Conservation (phyloP, 2,797 vertebrate species). For the Mormyrus hasselquistii region DNA sequence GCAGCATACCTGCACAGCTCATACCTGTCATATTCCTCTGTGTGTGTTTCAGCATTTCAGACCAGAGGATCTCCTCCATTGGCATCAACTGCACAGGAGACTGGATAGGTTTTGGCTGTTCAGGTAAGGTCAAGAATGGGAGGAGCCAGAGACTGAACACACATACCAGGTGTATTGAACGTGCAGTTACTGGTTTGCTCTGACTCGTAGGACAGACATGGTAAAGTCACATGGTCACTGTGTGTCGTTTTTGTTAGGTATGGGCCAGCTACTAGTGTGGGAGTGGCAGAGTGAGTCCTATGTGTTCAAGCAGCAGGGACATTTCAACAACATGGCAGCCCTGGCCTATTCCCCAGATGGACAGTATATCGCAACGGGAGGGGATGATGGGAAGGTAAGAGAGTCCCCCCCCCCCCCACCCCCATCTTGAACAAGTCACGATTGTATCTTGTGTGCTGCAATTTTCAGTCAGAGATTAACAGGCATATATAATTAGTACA, state of each 20-base stretch:
- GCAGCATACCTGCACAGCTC: too few species aligned
- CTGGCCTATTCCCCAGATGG: slow-evolving; percentile 90
- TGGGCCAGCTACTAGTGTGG: slow-evolving; percentile 95
- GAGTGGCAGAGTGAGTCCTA: slow-evolving; percentile 99
- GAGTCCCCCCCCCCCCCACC: not conserved
- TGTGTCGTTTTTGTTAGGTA: slow-evolving; percentile 52
- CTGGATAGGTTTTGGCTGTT: slow-evolving; percentile 93
- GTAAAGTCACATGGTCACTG: not conserved
- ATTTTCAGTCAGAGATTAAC: slow-evolving; percentile 69
- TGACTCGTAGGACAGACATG: not conserved
- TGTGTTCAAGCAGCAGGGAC: slow-evolving; percentile 93
- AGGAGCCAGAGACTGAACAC: not conserved
- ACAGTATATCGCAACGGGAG: slow-evolving; percentile 84
- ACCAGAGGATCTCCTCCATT: slow-evolving; percentile 79
- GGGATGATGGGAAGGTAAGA: slow-evolving; percentile 87
- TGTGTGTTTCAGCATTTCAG: slow-evolving; percentile 72
- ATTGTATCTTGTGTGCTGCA: not conserved
- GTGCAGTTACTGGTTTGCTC: slow-evolving; percentile 50
- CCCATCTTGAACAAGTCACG: not conserved
- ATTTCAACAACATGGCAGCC: slow-evolving; percentile 92
- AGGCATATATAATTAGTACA: slow-evolving; percentile 28
- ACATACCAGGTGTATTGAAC: not conserved
- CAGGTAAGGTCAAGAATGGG: slow-evolving; percentile 61
- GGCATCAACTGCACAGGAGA: slow-evolving; percentile 81
- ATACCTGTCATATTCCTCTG: not conserved